These are phyloP conservation scores for Brachionus paranguensis DNA, from an alignment of 1,140 invertebrate genomes.

Conservation along the genomic window DNA sequence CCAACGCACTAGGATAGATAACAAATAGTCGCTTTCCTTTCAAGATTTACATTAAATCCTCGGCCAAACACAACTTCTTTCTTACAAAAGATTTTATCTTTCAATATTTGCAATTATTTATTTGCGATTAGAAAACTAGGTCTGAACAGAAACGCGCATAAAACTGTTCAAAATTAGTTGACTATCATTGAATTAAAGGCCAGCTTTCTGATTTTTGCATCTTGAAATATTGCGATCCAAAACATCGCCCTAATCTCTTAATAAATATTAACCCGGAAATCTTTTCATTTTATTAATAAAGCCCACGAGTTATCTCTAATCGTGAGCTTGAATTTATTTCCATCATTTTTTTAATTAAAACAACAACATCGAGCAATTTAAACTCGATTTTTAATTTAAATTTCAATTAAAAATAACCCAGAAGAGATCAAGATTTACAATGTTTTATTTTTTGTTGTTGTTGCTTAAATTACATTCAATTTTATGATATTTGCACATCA, in stretches of 20 bases:
- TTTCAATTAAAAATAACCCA: conserved; percentile 27
- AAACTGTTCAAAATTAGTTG: neutral
- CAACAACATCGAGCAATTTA: neutral
- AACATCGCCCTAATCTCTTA: neutral
- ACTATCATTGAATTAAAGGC: neutral
- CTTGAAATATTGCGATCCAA: neutral
- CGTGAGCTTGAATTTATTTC: neutral
- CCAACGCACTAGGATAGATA: neutral
- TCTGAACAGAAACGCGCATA: neutral
- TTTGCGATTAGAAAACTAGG: neutral
- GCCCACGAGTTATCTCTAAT: conserved; percentile 4
- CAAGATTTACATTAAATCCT: conserved; percentile 32
- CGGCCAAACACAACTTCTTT: conserved; percentile 9
- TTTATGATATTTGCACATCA: conserved; percentile 35
- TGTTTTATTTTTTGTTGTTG: neutral
- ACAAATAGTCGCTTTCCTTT: conserved; percentile 4
- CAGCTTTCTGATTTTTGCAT: conserved; percentile 6
- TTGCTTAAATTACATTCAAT: neutral
- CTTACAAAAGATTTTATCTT: neutral
- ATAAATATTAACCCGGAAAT: conserved; percentile 19
- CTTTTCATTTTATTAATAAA: conserved; percentile 3
- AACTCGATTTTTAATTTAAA: conserved; percentile 32
- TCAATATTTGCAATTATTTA: conserved; percentile 28
- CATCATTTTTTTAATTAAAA: neutral
- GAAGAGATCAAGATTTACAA: neutral